These are phyloP conservation scores for Manacus vitellinus DNA, from an alignment of 2,113 vertebrate species.

Conservation along the genomic window DNA sequence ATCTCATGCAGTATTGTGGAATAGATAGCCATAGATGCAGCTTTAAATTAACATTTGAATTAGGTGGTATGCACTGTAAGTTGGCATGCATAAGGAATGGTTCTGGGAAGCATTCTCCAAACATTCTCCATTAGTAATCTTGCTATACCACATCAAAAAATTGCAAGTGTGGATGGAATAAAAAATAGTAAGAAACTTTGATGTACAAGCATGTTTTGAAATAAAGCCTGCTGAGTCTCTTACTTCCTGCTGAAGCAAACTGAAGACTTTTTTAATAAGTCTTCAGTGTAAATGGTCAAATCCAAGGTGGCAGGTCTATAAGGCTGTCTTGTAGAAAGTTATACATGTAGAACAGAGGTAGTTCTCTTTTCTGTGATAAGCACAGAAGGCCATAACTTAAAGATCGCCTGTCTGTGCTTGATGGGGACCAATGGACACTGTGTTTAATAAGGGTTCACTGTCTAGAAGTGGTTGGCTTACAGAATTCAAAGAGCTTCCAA, in stretches of 20 bases:
- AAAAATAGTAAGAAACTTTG: neutral
- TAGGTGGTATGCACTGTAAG: neutral
- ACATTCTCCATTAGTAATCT: neutral
- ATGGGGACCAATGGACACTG: neutral
- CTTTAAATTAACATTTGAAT: neutral
- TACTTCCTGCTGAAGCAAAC: neutral
- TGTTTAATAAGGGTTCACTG: neutral
- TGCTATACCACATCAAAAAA: neutral
- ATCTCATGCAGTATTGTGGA: neutral
- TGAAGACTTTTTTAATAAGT: neutral
- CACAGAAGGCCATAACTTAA: neutral
- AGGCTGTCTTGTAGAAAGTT: neutral
- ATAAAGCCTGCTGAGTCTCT: neutral
- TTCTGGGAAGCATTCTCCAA: neutral
- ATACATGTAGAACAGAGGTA: neutral
- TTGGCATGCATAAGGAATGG: neutral
- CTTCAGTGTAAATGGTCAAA: neutral
- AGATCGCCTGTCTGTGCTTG: neutral
- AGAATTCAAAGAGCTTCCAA: neutral
- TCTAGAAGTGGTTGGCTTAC: neutral
- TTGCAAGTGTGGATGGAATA: neutral
- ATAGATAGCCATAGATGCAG: neutral
- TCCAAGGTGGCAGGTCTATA: neutral
- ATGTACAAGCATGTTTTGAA: neutral
- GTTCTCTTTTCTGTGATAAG: neutral